Evolutionary conservation across 2,113 vertebrate genomes (phyloP).

Genomic region (Anthoscopus minutus): DNA sequence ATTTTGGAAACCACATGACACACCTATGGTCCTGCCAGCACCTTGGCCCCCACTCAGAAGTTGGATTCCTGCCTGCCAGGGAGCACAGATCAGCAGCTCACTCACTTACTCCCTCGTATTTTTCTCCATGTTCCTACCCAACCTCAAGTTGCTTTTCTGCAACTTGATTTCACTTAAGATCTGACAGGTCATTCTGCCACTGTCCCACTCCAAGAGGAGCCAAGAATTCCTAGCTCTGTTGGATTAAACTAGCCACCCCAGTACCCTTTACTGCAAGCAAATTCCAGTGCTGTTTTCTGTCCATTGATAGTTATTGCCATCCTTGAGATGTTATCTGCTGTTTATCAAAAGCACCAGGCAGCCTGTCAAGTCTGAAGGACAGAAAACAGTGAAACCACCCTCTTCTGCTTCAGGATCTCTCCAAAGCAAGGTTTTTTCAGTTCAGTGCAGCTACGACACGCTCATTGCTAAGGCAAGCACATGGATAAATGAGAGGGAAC

Average conservation of each 20-base stretch:
- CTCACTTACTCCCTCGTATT: background rate
- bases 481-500: background rate
- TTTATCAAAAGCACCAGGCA: background rate
- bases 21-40: background rate
- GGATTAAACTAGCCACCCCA: background rate
- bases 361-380: background rate
- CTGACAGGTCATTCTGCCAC: background rate
- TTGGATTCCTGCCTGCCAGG: background rate
- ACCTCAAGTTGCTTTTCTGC: background rate
- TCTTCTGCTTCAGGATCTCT: background rate
- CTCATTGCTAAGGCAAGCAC: background rate
- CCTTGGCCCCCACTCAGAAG: background rate
- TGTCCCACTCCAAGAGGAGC: background rate
- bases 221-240: background rate
- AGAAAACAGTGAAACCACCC: background rate
- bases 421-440: background rate
- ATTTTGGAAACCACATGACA: background rate
- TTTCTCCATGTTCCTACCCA: background rate
- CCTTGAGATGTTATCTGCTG: background rate
- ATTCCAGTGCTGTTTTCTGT: background rate
- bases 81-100: background rate
- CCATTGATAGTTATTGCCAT: background rate
- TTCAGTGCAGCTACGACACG: background rate
- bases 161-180: background rate
- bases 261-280: background rate